Evolutionary conservation across 2,113 vertebrate genomes (phyloP).

Genomic region (Lontra canadensis): DNA sequence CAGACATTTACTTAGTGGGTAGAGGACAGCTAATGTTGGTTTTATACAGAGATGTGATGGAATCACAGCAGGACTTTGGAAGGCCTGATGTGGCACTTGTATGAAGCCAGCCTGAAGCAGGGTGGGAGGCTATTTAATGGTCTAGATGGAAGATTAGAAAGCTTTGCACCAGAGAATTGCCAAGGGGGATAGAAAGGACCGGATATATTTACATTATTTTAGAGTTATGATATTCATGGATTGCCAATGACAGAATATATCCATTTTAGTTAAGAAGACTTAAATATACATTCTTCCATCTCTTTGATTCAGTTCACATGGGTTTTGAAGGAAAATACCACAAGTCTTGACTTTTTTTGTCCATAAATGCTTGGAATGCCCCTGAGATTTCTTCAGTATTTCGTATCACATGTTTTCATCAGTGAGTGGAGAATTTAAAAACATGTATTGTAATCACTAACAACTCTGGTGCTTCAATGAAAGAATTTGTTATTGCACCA

Average conservation of each 20-base stretch:
- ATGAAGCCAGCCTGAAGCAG: not conserved
- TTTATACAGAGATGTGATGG: not conserved
- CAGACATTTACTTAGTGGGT: not conserved
- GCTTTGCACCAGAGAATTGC: not conserved
- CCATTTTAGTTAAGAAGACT: conserved; percentile 66
- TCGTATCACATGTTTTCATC: conserved; percentile 84
- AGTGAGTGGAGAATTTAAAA: conserved; percentile 80
- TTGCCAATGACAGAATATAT: not conserved
- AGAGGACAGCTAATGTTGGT: not conserved
- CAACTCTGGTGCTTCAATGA: conserved; percentile 75
- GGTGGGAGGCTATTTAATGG: not conserved
- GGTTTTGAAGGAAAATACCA: conserved; percentile 77
- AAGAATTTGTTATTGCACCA: conserved; percentile 77
- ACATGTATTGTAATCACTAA: conserved; percentile 82
- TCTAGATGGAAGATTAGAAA: not conserved
- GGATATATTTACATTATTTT: not conserved
- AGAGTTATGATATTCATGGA: not conserved
- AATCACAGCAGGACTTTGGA: not conserved
- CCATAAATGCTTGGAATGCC: conserved; percentile 80
- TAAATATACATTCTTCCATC: conserved; percentile 76
- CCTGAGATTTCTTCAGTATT: conserved; percentile 81
- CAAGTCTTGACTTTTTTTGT: conserved; percentile 80
- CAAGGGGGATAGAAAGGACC: not conserved
- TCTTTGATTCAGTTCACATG: conserved; percentile 80
- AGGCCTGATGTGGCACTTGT: not conserved